Evolutionary conservation across 2,797 vertebrate genomes (phyloP).

Genomic region (Danio albolineatus): DNA sequence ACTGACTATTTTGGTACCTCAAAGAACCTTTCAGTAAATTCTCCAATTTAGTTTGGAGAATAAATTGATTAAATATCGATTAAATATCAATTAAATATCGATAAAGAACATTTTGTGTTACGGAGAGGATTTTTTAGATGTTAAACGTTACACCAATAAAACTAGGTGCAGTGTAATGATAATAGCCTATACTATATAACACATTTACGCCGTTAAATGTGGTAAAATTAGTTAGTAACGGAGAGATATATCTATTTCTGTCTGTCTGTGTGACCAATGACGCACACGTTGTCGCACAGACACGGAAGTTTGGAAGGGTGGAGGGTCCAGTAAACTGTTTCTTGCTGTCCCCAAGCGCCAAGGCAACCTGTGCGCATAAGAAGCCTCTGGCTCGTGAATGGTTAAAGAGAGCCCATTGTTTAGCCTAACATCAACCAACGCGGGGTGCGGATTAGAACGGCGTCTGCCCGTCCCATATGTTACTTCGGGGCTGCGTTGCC

Average conservation of each 20-base stretch:
- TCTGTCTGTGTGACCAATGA: background rate
- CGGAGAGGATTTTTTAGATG: too few species aligned
- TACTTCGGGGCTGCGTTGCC: constrained; percentile 68
- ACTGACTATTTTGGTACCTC: too few species aligned
- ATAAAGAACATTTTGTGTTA: too few species aligned
- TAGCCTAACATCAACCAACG: constrained; percentile 68
- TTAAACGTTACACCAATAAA: too few species aligned
- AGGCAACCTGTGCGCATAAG: constrained; percentile 53
- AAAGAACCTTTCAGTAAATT: too few species aligned
- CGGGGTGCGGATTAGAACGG: constrained; percentile 75
- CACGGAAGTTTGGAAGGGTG: constrained; percentile 9
- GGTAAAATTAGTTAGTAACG: background rate
- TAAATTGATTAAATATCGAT: too few species aligned
- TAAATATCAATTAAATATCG: too few species aligned
- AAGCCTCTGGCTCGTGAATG: constrained; percentile 59
- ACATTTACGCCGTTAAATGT: background rate
- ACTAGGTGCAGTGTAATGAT: too few species aligned
- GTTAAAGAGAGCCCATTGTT: constrained; percentile 69
- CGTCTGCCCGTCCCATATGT: constrained; percentile 81
- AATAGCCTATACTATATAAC: too few species aligned
- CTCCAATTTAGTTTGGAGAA: too few species aligned
- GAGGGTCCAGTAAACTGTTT: constrained; percentile 21
- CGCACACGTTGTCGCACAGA: background rate
- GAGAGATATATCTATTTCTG: background rate
- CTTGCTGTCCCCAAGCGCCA: constrained; percentile 11